phyloP scores from a whole-genome alignment of 92 coral and sea anemone species.

The Epizoanthus scotinus region DNA sequence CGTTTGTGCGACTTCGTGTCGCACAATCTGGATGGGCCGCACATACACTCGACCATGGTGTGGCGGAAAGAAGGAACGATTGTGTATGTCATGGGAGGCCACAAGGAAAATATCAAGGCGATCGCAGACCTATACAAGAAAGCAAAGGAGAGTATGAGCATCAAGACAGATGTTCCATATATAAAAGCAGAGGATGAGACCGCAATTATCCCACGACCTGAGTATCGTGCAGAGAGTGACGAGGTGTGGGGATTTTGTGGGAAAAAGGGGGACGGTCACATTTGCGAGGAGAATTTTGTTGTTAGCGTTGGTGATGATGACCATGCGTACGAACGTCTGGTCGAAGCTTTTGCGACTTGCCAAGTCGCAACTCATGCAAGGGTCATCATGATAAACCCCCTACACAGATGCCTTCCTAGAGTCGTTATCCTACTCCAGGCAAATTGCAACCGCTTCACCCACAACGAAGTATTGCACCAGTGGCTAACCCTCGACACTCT shows the following conservation, averaged over 20 bases:
- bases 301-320: slow-evolving; percentile 54
- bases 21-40: slow-evolving; percentile 55
- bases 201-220: slow-evolving; percentile 53
- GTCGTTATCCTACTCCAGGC: slow-evolving; percentile 58
- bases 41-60: slow-evolving; percentile 59
- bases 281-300: slow-evolving; percentile 53
- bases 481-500: slow-evolving; percentile 58
- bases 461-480: slow-evolving; percentile 61
- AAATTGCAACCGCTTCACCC: slow-evolving; percentile 55
- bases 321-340: slow-evolving; percentile 46
- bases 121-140: slow-evolving; percentile 43
- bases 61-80: slow-evolving; percentile 46
- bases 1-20: slow-evolving; percentile 58
- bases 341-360: slow-evolving; percentile 46
- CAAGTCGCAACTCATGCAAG: slow-evolving; percentile 67
- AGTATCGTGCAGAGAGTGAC: slow-evolving; percentile 49
- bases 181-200: too few relatives aligned
- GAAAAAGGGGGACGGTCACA: slow-evolving; percentile 41
- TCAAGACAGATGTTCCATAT: slow-evolving; percentile 28
- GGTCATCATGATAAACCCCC: slow-evolving; percentile 62
- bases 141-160: slow-evolving; percentile 44
- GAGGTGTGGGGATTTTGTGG: slow-evolving; percentile 70
- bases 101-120: slow-evolving; percentile 50
- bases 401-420: slow-evolving; percentile 52
- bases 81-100: slow-evolving; percentile 37